A percentile compares a stretch with the other conserved stretches of the same genome.
Evolutionary conservation across 2,888 invertebrate genomes (phyloP).

Genomic region (Seira sanloemensis): DNA sequence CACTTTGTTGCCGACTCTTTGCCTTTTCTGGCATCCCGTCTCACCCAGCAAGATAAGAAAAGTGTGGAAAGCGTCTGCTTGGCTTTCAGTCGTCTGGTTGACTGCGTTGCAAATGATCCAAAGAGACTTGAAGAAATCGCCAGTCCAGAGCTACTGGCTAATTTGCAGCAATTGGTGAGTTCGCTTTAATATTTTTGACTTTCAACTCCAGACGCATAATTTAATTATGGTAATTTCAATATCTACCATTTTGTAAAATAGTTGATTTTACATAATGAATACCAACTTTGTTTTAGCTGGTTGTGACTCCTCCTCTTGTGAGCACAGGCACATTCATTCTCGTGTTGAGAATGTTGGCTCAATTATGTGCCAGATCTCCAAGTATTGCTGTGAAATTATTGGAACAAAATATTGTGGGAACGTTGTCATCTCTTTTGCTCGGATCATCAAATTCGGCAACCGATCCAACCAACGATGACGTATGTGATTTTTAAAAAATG

Average conservation of each 20-base stretch:
- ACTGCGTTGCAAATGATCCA: constrained; percentile 95
- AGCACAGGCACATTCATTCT: constrained; percentile 97
- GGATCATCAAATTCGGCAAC: constrained; percentile 84
- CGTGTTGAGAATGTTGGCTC: constrained; percentile 95
- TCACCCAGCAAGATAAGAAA: constrained; percentile 89
- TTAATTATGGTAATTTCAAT: background rate
- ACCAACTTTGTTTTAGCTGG: constrained; percentile 81
- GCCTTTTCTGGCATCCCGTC: constrained; percentile 85
- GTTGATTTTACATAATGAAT: background rate
- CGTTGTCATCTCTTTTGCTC: constrained; percentile 94
- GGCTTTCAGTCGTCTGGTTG: constrained; percentile 96
- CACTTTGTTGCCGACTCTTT: constrained; percentile 93
- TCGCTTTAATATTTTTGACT: background rate
- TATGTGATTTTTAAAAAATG: constrained; percentile 15
- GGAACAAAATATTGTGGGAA: constrained; percentile 96
- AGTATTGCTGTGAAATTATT: constrained; percentile 93
- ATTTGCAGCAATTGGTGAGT: constrained; percentile 91
- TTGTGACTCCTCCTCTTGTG: constrained; percentile 95
- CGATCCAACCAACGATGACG: constrained; percentile 63
- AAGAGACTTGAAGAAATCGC: constrained; percentile 95
- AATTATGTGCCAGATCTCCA: constrained; percentile 97
- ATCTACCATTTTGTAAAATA: background rate
- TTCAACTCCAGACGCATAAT: constrained; percentile 7
- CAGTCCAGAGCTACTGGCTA: constrained; percentile 91
- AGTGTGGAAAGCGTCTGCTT: constrained; percentile 98